A percentile compares a stretch with the other conserved stretches of the same genome.
Evolutionary conservation across 2,113 vertebrate species (phyloP).

Genomic region (Hyperopisus bebe): DNA sequence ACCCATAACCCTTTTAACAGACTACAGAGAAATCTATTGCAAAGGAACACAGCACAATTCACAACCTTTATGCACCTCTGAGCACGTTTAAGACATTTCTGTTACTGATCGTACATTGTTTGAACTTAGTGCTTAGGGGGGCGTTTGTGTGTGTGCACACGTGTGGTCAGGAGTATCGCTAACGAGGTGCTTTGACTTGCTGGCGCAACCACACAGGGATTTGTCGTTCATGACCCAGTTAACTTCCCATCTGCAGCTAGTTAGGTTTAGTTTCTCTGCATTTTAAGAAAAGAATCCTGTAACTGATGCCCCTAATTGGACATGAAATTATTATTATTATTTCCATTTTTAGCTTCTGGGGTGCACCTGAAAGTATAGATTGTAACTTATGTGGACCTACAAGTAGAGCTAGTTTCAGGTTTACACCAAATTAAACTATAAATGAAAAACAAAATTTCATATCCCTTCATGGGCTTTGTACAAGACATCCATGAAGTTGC

Average conservation of each 20-base stretch:
- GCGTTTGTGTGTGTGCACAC: constrained; percentile 5
- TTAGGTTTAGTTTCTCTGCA: constrained; percentile 44
- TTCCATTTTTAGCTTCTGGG: neutral
- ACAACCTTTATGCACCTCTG: neutral
- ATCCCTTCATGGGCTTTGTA: neutral
- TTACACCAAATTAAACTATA: neutral
- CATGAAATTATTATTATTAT: neutral
- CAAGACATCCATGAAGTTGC: neutral
- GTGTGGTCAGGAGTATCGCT: neutral
- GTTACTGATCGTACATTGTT: neutral
- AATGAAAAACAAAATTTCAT: neutral
- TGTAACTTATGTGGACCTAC: neutral
- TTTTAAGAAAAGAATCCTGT: constrained; percentile 56
- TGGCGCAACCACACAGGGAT: constrained; percentile 15
- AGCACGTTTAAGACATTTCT: neutral
- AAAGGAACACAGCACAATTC: neutral
- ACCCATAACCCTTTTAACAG: neutral
- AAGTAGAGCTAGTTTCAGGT: neutral
- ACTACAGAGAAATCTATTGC: neutral
- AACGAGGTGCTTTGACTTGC: constrained; percentile 10
- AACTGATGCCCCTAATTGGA: constrained; percentile 25
- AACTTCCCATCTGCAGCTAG: constrained; percentile 32
- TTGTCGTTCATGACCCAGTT: constrained; percentile 34
- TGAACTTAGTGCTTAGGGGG: constrained; percentile 23
- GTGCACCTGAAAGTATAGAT: neutral